Evolutionary conservation across 2,113 vertebrate species (phyloP).

Genomic region (Ancistrus triradiatus): DNA sequence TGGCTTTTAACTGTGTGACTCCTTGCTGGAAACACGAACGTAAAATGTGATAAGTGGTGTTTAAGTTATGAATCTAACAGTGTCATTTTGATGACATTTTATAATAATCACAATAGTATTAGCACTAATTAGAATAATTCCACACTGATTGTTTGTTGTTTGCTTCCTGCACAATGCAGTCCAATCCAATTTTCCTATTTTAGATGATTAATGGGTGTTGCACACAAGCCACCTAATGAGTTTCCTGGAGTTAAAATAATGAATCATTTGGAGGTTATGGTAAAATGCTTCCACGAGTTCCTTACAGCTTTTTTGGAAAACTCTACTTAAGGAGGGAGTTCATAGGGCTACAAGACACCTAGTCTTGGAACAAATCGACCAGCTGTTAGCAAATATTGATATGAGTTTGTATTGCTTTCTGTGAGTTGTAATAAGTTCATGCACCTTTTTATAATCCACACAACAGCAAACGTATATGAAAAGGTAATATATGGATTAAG

Average conservation of each 20-base stretch:
- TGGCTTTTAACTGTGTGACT: too few species aligned
- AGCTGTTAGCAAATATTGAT: not conserved
- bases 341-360: too few species aligned
- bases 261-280: not conserved
- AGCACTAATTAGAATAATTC: not conserved
- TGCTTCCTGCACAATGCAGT: not conserved
- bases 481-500: too few species aligned
- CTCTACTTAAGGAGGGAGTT: too few species aligned
- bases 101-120: not conserved
- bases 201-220: not conserved
- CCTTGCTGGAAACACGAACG: too few species aligned
- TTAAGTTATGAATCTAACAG: too few species aligned
- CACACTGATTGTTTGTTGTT: not conserved
- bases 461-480: too few species aligned
- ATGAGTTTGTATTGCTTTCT: not conserved
- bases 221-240: slow-evolving; percentile 1
- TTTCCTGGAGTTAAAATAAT: not conserved
- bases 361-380: not conserved
- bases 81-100: not conserved
- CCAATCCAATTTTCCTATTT: not conserved
- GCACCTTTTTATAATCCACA: too few species aligned
- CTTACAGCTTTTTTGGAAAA: too few species aligned
- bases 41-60: too few species aligned
- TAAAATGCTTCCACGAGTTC: not conserved
- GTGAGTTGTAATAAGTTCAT: too few species aligned